Percentiles rank a stretch among this genome's conserved stretches.
These are phyloP conservation scores for Triops longicaudatus DNA, from an alignment of 1,140 invertebrate genomes.

Conservation along the genomic window DNA sequence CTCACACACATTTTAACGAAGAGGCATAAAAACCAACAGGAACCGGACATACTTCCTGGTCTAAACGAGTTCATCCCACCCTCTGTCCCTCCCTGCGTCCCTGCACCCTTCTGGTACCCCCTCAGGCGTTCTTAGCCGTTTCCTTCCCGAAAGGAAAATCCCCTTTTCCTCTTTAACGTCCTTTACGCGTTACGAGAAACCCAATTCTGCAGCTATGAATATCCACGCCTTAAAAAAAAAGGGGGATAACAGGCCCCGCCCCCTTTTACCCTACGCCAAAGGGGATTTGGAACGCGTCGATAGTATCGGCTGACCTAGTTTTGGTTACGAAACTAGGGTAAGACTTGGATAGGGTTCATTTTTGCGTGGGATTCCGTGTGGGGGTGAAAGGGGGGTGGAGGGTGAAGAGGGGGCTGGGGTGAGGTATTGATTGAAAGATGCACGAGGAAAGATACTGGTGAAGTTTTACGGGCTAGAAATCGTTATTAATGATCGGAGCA, in stretches of 20 bases:
- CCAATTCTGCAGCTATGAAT: no score
- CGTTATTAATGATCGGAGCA: background rate
- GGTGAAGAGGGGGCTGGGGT: background rate
- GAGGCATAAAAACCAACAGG: background rate
- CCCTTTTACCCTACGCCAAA: background rate
- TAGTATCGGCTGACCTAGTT: constrained; percentile 9
- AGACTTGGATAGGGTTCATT: background rate
- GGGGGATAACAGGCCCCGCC: no score
- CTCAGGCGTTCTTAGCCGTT: background rate
- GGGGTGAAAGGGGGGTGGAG: background rate
- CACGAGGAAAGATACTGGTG: background rate
- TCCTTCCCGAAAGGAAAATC: background rate
- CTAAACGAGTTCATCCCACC: background rate
- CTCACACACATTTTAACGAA: background rate
- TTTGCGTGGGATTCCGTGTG: background rate
- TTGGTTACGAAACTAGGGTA: background rate
- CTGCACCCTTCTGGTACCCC: background rate
- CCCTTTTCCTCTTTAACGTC: background rate
- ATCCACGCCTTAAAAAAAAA: no score
- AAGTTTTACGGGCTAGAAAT: background rate
- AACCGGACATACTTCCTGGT: constrained; percentile 8
- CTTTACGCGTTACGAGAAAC: no score
- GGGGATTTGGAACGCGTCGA: background rate
- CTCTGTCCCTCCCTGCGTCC: background rate
- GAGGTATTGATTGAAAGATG: background rate